Conservation (phyloP, 2,888 invertebrate genomes). For the Temnothorax unifasciatus region DNA sequence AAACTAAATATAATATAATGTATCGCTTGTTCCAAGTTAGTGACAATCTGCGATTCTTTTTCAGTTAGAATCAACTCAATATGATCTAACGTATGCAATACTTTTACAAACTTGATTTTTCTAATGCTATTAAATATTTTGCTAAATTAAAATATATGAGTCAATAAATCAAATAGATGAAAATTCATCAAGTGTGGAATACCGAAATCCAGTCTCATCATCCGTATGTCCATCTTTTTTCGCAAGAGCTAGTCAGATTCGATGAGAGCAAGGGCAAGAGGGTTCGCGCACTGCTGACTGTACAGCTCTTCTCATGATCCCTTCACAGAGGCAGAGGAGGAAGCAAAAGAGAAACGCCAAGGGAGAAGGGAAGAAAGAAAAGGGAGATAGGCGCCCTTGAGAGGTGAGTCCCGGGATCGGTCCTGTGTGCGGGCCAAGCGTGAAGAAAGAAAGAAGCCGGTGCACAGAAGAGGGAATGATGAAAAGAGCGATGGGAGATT, state of each 20-base stretch:
- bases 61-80: neutral
- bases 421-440: conserved; percentile 75
- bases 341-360: conserved; percentile 39
- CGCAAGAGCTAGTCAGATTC: conserved; percentile 28
- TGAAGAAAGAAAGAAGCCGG: conserved; percentile 76
- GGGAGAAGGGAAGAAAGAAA: conserved; percentile 35
- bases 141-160: neutral
- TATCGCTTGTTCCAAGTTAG: neutral
- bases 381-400: conserved; percentile 68
- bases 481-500: conserved; percentile 76
- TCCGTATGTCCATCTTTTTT: conserved; percentile 42
- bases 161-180: neutral
- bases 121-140: neutral
- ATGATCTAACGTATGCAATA: neutral
- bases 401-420: conserved; percentile 70
- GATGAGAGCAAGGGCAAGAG: conserved; percentile 59
- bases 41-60: neutral
- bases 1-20: neutral
- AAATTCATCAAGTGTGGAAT: conserved; percentile 18
- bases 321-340: conserved; percentile 45
- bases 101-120: neutral
- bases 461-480: conserved; percentile 74
- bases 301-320: conserved; percentile 55
- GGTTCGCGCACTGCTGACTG: conserved; percentile 58
- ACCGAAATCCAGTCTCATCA: conserved; percentile 32